Base-by-base conservation (phyloP, 2,888 invertebrate genomes). In the Archaeoteleia sp. region DNA sequence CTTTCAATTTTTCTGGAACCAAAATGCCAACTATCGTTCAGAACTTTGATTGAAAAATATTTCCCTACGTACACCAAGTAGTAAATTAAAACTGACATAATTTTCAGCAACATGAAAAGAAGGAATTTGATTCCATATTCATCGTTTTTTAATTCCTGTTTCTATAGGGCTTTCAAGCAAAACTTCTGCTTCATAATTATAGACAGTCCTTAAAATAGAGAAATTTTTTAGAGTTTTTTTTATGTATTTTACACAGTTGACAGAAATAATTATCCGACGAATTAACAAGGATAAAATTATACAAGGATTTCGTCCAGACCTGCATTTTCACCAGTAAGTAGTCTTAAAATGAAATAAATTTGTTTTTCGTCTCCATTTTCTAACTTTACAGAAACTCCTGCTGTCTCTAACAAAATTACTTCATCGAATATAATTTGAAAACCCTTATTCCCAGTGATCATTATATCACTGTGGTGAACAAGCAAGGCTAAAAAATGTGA, bases 261-360 rank as follows among this genome's bases (percentile, higher is more conserved):
- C 62, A 66, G 48, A 62, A 58, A 9, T 54, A 43, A 8, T 57
- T 51, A 6, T 35, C 61, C 2, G 62, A 60, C 34, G 51, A 34
- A 49, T 61, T 57, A 7, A 43, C 43, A 45, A 69, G n/a, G n/a
- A n/a, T n/a, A n/a, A n/a, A n/a, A n/a, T n/a, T n/a, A 69, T 2
- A 67, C 67, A 3, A 71, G 45, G 13, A 69, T 57, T 1, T 43
- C 30, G 53, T 66, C 35, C 25, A 72, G 45, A 7, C 57, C 46
- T 7, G 61, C 42, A 32, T 54, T 35, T 8, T 49, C 49, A 8
- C 27, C 27, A 17, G 15, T 25, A 14, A 49, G 20, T 9, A 37
- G 9, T n/a, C 13, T 0, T 20, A 49, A 13, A 12, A 15, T 23
- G 12, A 49, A 49, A 35, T 49, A 49, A 25, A 49, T 49, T 9